These are phyloP conservation scores for Troides oblongomaculatus DNA, from an alignment of 2,888 invertebrate species.

Conservation along the genomic window DNA sequence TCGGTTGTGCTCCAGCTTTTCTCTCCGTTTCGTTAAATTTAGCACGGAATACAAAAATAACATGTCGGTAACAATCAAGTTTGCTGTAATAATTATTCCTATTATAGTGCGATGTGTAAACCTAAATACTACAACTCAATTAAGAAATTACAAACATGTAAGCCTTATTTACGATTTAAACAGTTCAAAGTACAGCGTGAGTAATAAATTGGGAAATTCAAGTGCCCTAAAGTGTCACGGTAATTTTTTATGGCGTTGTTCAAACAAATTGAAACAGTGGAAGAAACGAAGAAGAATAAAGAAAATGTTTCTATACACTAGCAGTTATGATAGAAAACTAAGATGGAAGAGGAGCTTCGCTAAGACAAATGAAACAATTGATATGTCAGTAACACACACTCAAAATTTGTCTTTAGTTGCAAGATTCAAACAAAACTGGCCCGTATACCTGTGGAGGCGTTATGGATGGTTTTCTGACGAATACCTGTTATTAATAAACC, in stretches of 20 bases:
- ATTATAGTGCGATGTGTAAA: constrained; percentile 52
- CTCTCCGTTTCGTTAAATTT: constrained; percentile 39
- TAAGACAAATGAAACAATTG: constrained; percentile 23
- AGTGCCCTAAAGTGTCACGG: constrained; percentile 52
- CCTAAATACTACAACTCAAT: constrained; percentile 38
- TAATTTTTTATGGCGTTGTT: constrained; percentile 53
- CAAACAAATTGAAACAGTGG: constrained; percentile 63
- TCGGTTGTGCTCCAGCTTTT: constrained; percentile 54
- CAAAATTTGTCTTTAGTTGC: constrained; percentile 36
- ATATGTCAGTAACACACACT: constrained; percentile 22
- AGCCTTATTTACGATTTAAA: constrained; percentile 34
- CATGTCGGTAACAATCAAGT: constrained; percentile 52
- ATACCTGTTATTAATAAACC: constrained; percentile 80
- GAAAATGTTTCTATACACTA: not conserved
- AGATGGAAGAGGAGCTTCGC: constrained; percentile 35
- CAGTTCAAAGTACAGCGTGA: constrained; percentile 38
- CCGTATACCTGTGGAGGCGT: constrained; percentile 71
- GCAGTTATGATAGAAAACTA: constrained; percentile 30
- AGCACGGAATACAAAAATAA: constrained; percentile 30
- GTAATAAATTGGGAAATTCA: constrained; percentile 35
- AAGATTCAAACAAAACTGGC: constrained; percentile 64
- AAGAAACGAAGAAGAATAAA: constrained; percentile 60
- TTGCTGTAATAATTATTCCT: constrained; percentile 49
- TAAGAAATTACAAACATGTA: constrained; percentile 35
- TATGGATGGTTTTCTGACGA: constrained; percentile 79